Conservation (phyloP, 2,113 vertebrate genomes). For the Pyxicephalus adspersus region DNA sequence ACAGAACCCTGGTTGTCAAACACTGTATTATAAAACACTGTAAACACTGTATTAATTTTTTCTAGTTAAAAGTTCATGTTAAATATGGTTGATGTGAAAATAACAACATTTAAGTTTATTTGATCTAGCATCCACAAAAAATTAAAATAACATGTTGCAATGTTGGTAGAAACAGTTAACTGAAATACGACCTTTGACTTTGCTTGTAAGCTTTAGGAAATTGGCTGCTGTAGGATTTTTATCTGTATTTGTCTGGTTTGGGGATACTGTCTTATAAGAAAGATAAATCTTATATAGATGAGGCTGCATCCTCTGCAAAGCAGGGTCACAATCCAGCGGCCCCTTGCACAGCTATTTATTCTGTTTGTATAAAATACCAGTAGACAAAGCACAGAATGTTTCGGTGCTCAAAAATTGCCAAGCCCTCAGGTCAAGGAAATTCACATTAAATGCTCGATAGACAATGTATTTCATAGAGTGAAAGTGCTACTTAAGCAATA, state of each 20-base stretch:
- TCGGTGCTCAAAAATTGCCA: slow-evolving; percentile 79
- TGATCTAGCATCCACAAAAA: too few relatives aligned
- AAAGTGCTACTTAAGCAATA: slow-evolving; percentile 91
- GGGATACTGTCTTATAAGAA: slow-evolving; percentile 32
- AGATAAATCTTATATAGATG: slow-evolving; percentile 50
- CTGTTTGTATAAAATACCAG: slow-evolving; percentile 52
- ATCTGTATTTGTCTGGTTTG: slow-evolving; percentile 39
- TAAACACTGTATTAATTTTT: too few relatives aligned
- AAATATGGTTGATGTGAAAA: too few relatives aligned
- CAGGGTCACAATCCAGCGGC: slow-evolving; percentile 39
- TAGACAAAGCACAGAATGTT: slow-evolving; percentile 72
- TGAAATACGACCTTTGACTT: not conserved
- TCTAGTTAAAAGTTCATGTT: too few relatives aligned
- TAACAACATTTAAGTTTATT: too few relatives aligned
- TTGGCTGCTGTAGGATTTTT: not conserved
- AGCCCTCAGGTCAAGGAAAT: slow-evolving; percentile 87
- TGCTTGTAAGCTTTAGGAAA: slow-evolving; percentile 18
- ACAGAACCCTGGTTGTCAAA: too few relatives aligned
- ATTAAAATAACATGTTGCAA: too few relatives aligned
- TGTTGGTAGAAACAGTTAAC: not conserved
- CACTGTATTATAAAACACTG: too few relatives aligned
- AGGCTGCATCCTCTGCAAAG: slow-evolving; percentile 50
- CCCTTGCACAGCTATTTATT: slow-evolving; percentile 45
- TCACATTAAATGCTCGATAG: slow-evolving; percentile 69
- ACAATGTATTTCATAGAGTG: slow-evolving; percentile 84